Percentiles rank a stretch among this genome's conserved stretches.
Evolutionary conservation across 2,888 invertebrate species (phyloP).

Genomic region (Drosophila emarginata): DNA sequence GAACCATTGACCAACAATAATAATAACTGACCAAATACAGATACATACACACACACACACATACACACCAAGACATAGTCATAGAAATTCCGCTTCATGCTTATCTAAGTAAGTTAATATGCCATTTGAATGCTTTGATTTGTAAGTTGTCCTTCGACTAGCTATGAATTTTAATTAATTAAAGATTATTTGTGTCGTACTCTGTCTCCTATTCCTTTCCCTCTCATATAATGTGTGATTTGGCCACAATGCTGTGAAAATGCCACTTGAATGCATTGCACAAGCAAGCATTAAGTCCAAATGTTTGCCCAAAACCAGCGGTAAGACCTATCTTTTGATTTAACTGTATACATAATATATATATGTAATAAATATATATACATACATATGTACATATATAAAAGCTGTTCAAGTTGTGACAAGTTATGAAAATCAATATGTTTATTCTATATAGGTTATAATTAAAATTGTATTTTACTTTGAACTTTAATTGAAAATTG

Average conservation of each 20-base stretch:
- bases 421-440: too few relatives aligned
- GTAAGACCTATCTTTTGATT: constrained; percentile 27
- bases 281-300: constrained; percentile 5
- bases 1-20: constrained; percentile 52
- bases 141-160: constrained; percentile 21
- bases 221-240: background rate
- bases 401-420: background rate
- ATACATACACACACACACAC: constrained; percentile 26
- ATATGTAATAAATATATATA: background rate
- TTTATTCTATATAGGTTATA: too few relatives aligned
- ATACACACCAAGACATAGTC: constrained; percentile 15
- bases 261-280: constrained; percentile 3
- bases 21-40: constrained; percentile 38
- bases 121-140: constrained; percentile 69
- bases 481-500: too few relatives aligned
- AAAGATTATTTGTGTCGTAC: constrained; percentile 52
- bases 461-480: too few relatives aligned
- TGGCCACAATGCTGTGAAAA: constrained; percentile 9
- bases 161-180: constrained; percentile 77
- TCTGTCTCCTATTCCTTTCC: background rate
- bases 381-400: background rate
- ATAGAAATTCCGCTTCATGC: constrained; percentile 41
- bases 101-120: constrained; percentile 73
- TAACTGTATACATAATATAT: constrained; percentile 5
- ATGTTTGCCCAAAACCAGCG: constrained; percentile 34